Percentiles rank a stretch among this genome's conserved stretches.
phyloP scores from a whole-genome alignment of 2,113 vertebrate genomes.

The Lagopus leucura region DNA sequence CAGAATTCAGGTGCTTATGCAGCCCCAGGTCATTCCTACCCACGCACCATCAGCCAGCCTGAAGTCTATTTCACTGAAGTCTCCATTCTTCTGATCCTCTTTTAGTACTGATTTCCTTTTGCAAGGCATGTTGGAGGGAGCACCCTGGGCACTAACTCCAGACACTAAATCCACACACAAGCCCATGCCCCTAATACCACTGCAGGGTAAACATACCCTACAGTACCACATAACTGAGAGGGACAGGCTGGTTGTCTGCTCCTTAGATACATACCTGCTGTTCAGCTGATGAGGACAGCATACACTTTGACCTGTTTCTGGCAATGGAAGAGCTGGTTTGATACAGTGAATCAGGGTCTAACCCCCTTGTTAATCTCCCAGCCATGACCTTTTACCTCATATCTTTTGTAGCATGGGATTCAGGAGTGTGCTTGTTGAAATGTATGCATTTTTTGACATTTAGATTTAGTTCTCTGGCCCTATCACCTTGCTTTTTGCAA shows the following conservation, averaged over 20 bases:
- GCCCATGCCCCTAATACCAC: background rate
- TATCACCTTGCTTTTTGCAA: slow-evolving; percentile 40
- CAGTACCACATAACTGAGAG: background rate
- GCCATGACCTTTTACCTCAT: background rate
- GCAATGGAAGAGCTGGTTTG: background rate
- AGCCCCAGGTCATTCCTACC: background rate
- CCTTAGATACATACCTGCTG: background rate
- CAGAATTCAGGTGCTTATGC: accelerated
- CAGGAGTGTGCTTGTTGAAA: background rate
- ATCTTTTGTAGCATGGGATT: background rate
- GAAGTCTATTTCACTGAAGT: background rate
- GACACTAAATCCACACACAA: background rate
- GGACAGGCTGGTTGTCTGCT: background rate
- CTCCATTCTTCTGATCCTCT: background rate
- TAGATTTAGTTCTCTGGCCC: background rate
- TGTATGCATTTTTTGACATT: background rate
- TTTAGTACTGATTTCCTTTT: background rate
- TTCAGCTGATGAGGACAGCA: background rate
- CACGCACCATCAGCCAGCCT: background rate
- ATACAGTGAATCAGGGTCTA: background rate
- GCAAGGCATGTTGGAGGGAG: background rate
- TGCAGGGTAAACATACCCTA: background rate
- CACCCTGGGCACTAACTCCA: background rate
- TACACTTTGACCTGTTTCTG: background rate
- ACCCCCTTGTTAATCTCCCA: background rate